Percentiles rank a stretch among this genome's conserved stretches.
Evolutionary conservation across 2,113 vertebrate genomes (phyloP).

Genomic region (Hepsetus odoe): DNA sequence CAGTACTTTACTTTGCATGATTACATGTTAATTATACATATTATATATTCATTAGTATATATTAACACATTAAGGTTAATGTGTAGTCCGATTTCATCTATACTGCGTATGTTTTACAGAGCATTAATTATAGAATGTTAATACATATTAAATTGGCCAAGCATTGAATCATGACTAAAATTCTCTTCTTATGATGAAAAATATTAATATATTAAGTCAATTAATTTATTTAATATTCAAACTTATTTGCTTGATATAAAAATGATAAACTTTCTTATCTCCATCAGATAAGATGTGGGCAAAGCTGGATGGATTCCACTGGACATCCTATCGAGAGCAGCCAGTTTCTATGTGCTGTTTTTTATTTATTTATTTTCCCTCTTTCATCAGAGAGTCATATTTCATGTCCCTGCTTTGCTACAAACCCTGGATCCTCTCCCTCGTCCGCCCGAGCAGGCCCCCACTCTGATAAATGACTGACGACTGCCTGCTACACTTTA

Average conservation of each 20-base stretch:
- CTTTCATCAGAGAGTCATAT: slow-evolving; percentile 84
- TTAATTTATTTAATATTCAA: not conserved
- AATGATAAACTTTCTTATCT: too few species aligned
- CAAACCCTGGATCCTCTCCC: slow-evolving; percentile 68
- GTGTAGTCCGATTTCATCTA: not conserved
- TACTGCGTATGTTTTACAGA: not conserved
- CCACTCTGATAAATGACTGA: slow-evolving; percentile 96
- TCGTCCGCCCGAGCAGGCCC: slow-evolving; percentile 69
- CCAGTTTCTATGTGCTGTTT: not conserved
- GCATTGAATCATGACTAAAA: too few species aligned
- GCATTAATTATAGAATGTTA: not conserved
- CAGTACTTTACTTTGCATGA: not conserved
- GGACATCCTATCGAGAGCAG: not conserved
- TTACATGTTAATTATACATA: not conserved
- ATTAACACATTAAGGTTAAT: not conserved
- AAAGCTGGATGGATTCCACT: not conserved
- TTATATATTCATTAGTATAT: not conserved
- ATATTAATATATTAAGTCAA: too few species aligned
- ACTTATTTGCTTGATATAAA: not conserved
- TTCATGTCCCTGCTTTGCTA: slow-evolving; percentile 83
- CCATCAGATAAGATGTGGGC: not conserved
- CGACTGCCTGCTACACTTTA: slow-evolving; percentile 98
- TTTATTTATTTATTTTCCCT: not conserved
- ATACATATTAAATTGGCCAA: not conserved
- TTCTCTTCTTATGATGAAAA: too few species aligned